Conservation (phyloP, 1,140 invertebrate genomes). For the Eueides isabella region DNA sequence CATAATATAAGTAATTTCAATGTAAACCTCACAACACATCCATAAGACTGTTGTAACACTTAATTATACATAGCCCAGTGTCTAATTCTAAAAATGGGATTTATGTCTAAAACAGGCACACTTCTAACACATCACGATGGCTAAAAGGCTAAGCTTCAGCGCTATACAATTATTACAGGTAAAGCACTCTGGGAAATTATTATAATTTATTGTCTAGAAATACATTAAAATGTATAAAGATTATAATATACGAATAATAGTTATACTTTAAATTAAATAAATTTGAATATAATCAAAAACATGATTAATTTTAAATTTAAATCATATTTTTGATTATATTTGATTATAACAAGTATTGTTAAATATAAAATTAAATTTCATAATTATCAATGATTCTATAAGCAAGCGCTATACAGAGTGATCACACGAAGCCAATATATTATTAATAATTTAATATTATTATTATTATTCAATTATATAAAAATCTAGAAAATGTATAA, state of each 20-base stretch:
- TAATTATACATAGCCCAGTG: constrained; percentile 28
- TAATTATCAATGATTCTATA: background rate
- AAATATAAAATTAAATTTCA: too few relatives aligned
- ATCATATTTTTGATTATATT: background rate
- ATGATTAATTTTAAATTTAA: too few relatives aligned
- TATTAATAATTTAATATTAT: constrained; percentile 27
- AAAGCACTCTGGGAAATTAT: constrained; percentile 25
- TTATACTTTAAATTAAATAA: too few relatives aligned
- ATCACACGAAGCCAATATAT: constrained; percentile 43
- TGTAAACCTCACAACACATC: constrained; percentile 45
- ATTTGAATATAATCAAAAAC: too few relatives aligned
- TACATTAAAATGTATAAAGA: constrained; percentile 1
- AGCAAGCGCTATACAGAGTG: constrained; percentile 28
- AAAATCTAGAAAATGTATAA: constrained; percentile 81
- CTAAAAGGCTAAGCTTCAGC: constrained; percentile 56
- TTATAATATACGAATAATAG: background rate
- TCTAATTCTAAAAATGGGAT: constrained; percentile 44
- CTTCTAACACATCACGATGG: constrained; percentile 63
- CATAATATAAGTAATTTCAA: constrained; percentile 18
- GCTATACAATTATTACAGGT: constrained; percentile 28
- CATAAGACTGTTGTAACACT: constrained; percentile 45
- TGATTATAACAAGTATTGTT: too few relatives aligned
- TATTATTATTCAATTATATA: constrained; percentile 51
- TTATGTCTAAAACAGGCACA: constrained; percentile 62
- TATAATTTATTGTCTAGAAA: background rate